Evolutionary conservation across 2,797 vertebrate species (phyloP).

Genomic region (Rhinella marina): DNA sequence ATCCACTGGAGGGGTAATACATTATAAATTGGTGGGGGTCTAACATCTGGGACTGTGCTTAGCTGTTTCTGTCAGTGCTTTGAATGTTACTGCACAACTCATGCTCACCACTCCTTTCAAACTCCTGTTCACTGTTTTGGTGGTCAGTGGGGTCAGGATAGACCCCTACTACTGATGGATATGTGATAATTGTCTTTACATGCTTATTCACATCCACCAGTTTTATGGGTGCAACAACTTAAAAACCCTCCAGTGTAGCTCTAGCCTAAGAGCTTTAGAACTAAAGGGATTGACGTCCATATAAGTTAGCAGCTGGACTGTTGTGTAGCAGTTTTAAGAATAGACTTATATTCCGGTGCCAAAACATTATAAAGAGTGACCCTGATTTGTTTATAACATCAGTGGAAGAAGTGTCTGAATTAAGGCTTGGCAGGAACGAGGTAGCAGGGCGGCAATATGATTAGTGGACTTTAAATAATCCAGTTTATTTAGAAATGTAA

Average conservation of each 20-base stretch:
- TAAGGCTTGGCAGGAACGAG: slow-evolving; percentile 20
- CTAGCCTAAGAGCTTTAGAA: background rate
- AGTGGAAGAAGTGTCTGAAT: slow-evolving; percentile 36
- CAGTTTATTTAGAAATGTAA: slow-evolving; percentile 49
- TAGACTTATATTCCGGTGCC: slow-evolving; percentile 18
- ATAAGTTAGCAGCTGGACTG: background rate
- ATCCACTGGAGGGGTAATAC: background rate
- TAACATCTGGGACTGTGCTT: no score
- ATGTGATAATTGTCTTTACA: background rate
- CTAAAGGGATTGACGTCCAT: background rate
- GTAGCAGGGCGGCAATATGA: background rate
- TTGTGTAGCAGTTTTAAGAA: slow-evolving; percentile 5
- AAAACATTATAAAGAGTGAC: background rate
- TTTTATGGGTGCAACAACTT: background rate
- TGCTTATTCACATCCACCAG: background rate
- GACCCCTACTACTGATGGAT: background rate
- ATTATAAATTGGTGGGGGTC: background rate
- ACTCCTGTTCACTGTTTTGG: background rate
- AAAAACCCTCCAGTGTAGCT: background rate
- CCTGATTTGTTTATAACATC: slow-evolving; percentile 26
- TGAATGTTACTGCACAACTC: background rate
- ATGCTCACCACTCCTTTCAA: background rate
- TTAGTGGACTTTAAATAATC: slow-evolving; percentile 37
- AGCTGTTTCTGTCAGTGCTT: background rate
- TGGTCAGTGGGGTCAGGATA: background rate